phyloP scores from a whole-genome alignment of 2,797 vertebrate species.

The Alauda arvensis region DNA sequence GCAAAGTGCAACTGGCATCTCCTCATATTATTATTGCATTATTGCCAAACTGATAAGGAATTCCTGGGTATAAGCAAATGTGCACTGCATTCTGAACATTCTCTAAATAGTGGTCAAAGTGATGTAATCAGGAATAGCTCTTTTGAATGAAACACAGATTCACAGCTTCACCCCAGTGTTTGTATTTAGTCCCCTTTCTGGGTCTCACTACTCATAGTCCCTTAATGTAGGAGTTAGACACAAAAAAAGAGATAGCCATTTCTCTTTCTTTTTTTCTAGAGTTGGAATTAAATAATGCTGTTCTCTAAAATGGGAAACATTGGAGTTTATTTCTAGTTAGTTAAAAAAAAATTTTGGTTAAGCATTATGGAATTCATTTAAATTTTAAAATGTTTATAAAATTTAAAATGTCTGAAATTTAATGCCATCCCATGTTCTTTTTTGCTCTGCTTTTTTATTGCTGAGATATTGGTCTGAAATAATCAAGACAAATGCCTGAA shows the following conservation, averaged over 20 bases:
- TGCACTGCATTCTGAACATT: slow-evolving; percentile 46
- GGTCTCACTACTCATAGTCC: not conserved
- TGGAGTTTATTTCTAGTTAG: not conserved
- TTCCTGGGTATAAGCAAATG: slow-evolving; percentile 42
- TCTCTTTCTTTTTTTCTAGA: not conserved
- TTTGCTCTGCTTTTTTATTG: not conserved
- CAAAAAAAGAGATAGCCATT: not conserved
- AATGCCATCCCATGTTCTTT: not conserved
- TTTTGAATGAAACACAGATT: not conserved
- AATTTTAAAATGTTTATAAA: not conserved
- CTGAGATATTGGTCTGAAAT: not conserved
- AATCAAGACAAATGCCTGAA: not conserved
- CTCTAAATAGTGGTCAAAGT: not conserved
- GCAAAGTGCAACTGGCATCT: slow-evolving; percentile 32
- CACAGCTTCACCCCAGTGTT: not conserved
- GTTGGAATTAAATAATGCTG: not conserved
- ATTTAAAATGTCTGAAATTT: not conserved
- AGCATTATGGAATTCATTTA: not conserved
- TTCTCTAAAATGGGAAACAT: not conserved
- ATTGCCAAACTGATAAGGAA: slow-evolving; percentile 59
- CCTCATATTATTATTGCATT: slow-evolving; percentile 59
- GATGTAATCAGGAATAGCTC: not conserved
- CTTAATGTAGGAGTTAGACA: not conserved
- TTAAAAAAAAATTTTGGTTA: not conserved
- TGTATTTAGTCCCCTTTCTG: not conserved